phyloP scores from a whole-genome alignment of 2,888 invertebrate genomes.

The Thereva nobilitata region DNA sequence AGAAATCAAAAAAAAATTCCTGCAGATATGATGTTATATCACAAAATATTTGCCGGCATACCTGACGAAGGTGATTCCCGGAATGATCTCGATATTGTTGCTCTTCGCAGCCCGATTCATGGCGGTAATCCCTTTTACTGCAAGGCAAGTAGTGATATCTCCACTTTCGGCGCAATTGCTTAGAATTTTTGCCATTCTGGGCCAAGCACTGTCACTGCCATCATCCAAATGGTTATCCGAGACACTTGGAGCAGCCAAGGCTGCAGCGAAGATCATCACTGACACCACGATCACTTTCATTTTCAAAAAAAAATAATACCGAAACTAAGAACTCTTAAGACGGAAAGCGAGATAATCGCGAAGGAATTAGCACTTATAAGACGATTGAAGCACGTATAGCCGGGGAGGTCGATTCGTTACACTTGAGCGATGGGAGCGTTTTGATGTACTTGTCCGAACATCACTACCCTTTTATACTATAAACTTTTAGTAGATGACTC shows the following conservation, averaged over 20 bases:
- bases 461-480: constrained; percentile 56
- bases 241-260: constrained; percentile 52
- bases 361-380: too few species aligned
- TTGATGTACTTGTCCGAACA: constrained; percentile 54
- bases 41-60: constrained; percentile 47
- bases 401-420: constrained; percentile 46
- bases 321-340: constrained; percentile 50
- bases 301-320: neutral
- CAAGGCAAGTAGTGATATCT: constrained; percentile 62
- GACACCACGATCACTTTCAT: constrained; percentile 56
- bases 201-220: constrained; percentile 47
- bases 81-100: constrained; percentile 62
- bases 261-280: constrained; percentile 50
- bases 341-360: too few species aligned
- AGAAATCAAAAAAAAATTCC: too few species aligned
- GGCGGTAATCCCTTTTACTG: constrained; percentile 63
- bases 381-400: too few species aligned
- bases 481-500: constrained; percentile 14
- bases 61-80: constrained; percentile 65
- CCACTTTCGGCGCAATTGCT: constrained; percentile 58
- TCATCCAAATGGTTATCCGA: constrained; percentile 43
- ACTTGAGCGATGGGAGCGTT: constrained; percentile 55
- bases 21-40: too few species aligned
- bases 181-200: constrained; percentile 55
- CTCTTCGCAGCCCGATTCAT: constrained; percentile 63